These are phyloP conservation scores for Triplophysa rosa DNA, from an alignment of 2,113 vertebrate genomes.

Conservation along the genomic window DNA sequence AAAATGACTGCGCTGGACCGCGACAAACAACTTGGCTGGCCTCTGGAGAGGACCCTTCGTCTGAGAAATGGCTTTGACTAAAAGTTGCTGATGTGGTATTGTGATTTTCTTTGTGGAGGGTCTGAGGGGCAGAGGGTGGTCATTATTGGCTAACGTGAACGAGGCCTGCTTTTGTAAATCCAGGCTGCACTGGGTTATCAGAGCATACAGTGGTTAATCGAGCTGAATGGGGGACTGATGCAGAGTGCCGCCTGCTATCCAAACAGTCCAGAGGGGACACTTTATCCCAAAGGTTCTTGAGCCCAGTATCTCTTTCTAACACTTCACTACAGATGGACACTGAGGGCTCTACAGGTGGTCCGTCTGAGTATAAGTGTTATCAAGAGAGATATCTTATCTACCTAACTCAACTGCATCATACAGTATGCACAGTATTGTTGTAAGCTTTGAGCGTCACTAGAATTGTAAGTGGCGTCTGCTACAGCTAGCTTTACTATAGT, in stretches of 20 bases:
- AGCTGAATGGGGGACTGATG: constrained; percentile 54
- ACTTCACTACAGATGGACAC: not conserved
- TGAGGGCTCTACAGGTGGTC: no score
- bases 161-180: constrained; percentile 33
- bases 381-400: not conserved
- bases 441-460: no score
- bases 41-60: constrained; percentile 28
- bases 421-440: no score
- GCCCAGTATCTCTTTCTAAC: not conserved
- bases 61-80: constrained; percentile 29
- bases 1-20: constrained; percentile 18
- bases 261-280: constrained; percentile 50
- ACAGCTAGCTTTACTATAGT: no score
- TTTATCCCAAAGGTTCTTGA: constrained; percentile 26
- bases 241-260: constrained; percentile 53
- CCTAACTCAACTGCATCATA: not conserved
- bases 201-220: constrained; percentile 55
- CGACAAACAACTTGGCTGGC: constrained; percentile 15
- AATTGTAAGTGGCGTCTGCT: no score
- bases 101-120: constrained; percentile 39
- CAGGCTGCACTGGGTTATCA: constrained; percentile 47
- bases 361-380: not conserved
- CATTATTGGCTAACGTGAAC: constrained; percentile 52
- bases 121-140: constrained; percentile 29
- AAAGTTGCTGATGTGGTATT: constrained; percentile 46